Evolutionary conservation across 2,888 invertebrate genomes (phyloP).

Genomic region (Operophtera brumata): DNA sequence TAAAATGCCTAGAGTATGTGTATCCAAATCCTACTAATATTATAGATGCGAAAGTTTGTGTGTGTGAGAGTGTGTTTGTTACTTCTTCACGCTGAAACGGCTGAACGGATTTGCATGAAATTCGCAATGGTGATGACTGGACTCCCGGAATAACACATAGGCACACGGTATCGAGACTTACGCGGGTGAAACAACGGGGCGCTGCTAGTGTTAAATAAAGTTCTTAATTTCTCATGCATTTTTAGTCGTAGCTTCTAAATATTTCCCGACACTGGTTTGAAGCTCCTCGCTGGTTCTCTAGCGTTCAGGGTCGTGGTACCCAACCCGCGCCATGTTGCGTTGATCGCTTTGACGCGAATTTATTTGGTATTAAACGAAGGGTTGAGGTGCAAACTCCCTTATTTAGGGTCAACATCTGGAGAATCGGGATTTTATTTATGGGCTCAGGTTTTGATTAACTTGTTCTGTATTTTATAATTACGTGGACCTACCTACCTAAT

Average conservation of each 20-base stretch:
- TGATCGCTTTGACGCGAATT: conserved; percentile 76
- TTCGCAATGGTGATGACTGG: too few species aligned
- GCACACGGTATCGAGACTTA: too few species aligned
- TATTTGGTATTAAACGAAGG: conserved; percentile 74
- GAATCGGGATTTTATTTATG: conserved; percentile 46
- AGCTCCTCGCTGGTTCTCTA: conserved; percentile 4
- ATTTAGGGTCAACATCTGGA: conserved; percentile 64
- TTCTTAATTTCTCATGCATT: too few species aligned
- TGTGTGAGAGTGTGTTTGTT: too few species aligned
- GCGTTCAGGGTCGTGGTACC: conserved; percentile 7
- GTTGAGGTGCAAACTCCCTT: conserved; percentile 67
- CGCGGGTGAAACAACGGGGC: too few species aligned
- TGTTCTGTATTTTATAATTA: conserved; percentile 33
- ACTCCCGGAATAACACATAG: too few species aligned
- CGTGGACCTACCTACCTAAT: conserved; percentile 17
- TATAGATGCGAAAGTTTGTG: too few species aligned
- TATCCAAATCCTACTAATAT: too few species aligned
- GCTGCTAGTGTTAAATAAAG: too few species aligned
- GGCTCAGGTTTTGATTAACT: conserved; percentile 40
- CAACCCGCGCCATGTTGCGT: conserved; percentile 66
- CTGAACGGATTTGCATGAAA: too few species aligned
- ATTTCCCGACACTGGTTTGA: neutral
- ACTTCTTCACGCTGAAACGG: too few species aligned
- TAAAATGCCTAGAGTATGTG: too few species aligned
- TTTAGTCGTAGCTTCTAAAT: neutral